Evolutionary conservation across 2,113 vertebrate species (phyloP).

Genomic region (Andinoacara biseriatus): DNA sequence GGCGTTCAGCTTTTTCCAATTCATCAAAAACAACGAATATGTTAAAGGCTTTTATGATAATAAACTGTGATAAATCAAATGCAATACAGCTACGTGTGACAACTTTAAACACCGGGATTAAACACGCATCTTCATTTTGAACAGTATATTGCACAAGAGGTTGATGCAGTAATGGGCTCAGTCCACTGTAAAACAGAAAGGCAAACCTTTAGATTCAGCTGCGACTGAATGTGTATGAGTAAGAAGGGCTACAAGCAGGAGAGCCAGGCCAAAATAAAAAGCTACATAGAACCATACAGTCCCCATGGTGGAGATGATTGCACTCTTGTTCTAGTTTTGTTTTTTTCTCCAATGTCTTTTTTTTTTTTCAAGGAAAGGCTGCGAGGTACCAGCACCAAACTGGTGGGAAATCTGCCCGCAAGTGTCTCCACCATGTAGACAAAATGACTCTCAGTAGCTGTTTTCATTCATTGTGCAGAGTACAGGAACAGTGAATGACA

Average conservation of each 20-base stretch:
- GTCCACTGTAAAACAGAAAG: slow-evolving; percentile 47
- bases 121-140: slow-evolving; percentile 26
- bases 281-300: slow-evolving; percentile 71
- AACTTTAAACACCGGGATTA: slow-evolving; percentile 27
- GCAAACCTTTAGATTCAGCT: slow-evolving; percentile 70
- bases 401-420: slow-evolving; percentile 17
- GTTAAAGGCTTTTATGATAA: slow-evolving; percentile 31
- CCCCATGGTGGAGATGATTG: slow-evolving; percentile 62
- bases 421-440: slow-evolving; percentile 66
- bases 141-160: slow-evolving; percentile 9
- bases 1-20: slow-evolving; percentile 43
- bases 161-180: slow-evolving; percentile 38
- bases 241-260: slow-evolving; percentile 72
- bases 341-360: not conserved
- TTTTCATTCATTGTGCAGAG: slow-evolving; percentile 72
- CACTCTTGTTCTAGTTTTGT: slow-evolving; percentile 11
- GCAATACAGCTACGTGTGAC: not conserved
- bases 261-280: slow-evolving; percentile 73
- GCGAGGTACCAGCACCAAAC: slow-evolving; percentile 8
- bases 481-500: slow-evolving; percentile 73
- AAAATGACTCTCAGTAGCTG: slow-evolving; percentile 71
- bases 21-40: slow-evolving; percentile 24
- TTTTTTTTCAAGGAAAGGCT: not conserved
- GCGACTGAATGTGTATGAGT: slow-evolving; percentile 65
- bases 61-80: slow-evolving; percentile 34